Evolutionary conservation across 2,113 vertebrate species (phyloP).

Genomic region (Thermophis baileyi): DNA sequence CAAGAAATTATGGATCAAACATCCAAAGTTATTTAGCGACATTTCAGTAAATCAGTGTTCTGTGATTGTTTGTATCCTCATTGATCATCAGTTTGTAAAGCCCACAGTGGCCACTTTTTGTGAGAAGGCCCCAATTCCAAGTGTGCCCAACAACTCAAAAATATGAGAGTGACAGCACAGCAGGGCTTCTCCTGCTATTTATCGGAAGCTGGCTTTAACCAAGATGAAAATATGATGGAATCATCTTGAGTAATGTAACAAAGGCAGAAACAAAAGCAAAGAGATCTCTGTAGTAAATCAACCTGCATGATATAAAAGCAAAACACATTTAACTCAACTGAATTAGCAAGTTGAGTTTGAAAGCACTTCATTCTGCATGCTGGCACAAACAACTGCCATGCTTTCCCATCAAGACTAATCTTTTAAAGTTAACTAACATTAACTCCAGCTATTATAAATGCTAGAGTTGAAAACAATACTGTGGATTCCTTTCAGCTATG

Average conservation of each 20-base stretch:
- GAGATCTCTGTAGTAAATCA: background rate
- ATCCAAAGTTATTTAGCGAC: background rate
- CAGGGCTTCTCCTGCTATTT: background rate
- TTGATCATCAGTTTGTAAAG: background rate
- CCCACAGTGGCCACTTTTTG: background rate
- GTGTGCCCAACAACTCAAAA: background rate
- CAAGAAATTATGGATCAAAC: background rate
- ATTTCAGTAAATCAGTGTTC: background rate
- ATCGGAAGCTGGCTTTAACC: background rate
- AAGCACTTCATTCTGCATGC: background rate
- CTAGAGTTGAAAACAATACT: background rate
- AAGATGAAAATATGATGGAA: background rate
- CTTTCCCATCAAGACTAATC: background rate
- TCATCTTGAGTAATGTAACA: background rate
- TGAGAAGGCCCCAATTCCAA: background rate
- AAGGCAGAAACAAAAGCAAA: background rate
- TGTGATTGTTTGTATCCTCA: background rate
- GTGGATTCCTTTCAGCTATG: background rate
- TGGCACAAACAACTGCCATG: background rate
- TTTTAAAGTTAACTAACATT: background rate
- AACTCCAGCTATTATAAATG: background rate
- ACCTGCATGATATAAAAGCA: background rate
- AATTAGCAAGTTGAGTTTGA: slow-evolving; percentile 2
- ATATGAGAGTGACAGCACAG: background rate
- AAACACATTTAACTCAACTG: background rate